Percentiles rank a stretch among this genome's conserved stretches.
phyloP scores from a whole-genome alignment of 2,888 invertebrate genomes.

The Agrochola lota region DNA sequence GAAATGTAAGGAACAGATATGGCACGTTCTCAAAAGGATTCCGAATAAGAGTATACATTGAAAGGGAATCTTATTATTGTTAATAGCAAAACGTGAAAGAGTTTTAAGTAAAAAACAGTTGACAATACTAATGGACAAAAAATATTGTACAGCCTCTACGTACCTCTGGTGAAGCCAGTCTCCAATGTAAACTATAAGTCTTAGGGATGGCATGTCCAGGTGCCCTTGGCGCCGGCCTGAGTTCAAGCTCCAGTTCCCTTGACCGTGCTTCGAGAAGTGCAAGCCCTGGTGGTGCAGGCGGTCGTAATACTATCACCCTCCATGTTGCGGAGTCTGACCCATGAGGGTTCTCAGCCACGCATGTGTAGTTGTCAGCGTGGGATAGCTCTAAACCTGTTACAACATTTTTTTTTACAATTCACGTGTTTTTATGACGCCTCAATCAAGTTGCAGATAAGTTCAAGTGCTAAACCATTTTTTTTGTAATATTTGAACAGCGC shows the following conservation, averaged over 20 bases:
- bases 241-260: slow-evolving; percentile 84
- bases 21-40: slow-evolving; percentile 12
- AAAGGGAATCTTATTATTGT: not conserved
- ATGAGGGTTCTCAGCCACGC: slow-evolving; percentile 95
- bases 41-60: not conserved
- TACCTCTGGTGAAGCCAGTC: slow-evolving; percentile 93
- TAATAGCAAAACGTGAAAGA: not conserved
- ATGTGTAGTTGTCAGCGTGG: slow-evolving; percentile 95
- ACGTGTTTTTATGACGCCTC: not conserved
- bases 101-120: not conserved
- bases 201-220: slow-evolving; percentile 86
- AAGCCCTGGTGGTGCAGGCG: slow-evolving; percentile 93
- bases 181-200: slow-evolving; percentile 93
- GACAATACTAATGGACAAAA: too few relatives aligned
- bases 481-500: not conserved
- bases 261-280: slow-evolving; percentile 89
- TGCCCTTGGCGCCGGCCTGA: slow-evolving; percentile 80
- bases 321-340: slow-evolving; percentile 96
- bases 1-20: slow-evolving; percentile 23
- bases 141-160: slow-evolving; percentile 64
- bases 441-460: not conserved
- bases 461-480: not conserved
- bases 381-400: slow-evolving; percentile 92
- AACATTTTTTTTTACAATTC: not conserved
- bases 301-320: slow-evolving; percentile 93